These are phyloP conservation scores for Limenitis camilla DNA, from an alignment of 2,888 invertebrate species.

Conservation along the genomic window DNA sequence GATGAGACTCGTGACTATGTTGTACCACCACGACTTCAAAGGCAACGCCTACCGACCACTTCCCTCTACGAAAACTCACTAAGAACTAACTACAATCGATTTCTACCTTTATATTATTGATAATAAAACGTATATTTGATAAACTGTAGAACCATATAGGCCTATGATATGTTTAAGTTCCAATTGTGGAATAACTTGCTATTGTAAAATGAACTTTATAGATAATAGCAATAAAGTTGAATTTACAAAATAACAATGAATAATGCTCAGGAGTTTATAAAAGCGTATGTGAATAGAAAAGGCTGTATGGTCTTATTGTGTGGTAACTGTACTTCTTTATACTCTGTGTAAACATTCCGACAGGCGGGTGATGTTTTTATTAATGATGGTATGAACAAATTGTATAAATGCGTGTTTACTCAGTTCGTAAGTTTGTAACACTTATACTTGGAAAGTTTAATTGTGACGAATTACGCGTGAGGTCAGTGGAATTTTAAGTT, in stretches of 20 bases:
- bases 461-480: too few relatives aligned
- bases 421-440: not conserved
- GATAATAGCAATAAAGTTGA: constrained; percentile 5
- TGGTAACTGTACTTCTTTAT: constrained; percentile 52
- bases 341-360: constrained; percentile 41
- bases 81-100: constrained; percentile 21
- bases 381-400: constrained; percentile 40
- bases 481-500: too few relatives aligned
- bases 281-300: constrained; percentile 54
- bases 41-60: constrained; percentile 60
- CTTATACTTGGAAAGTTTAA: constrained; percentile 16
- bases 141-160: constrained; percentile 3
- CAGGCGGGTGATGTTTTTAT: constrained; percentile 56
- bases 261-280: constrained; percentile 33
- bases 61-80: constrained; percentile 34
- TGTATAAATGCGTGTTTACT: constrained; percentile 31
- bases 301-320: constrained; percentile 38
- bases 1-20: constrained; percentile 45
- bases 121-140: constrained; percentile 17
- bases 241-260: constrained; percentile 2
- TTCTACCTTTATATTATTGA: constrained; percentile 30
- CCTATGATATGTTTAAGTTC: constrained; percentile 7
- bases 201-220: constrained; percentile 7
- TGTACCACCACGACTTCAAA: constrained; percentile 41
- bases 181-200: not conserved